phyloP scores from a whole-genome alignment of 2,888 invertebrate genomes.

The Pheosia gnoma region DNA sequence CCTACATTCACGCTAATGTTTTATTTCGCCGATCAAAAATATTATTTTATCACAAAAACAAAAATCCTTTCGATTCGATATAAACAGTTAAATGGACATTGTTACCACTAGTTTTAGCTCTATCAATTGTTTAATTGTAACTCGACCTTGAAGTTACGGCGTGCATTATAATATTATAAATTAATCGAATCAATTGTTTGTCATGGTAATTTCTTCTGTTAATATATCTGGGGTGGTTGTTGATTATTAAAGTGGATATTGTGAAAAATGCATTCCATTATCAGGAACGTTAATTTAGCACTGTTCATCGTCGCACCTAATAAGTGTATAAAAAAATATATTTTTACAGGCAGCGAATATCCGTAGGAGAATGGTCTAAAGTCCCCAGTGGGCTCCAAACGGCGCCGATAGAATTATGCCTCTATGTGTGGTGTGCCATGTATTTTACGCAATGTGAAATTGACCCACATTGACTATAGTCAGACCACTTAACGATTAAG shows the following conservation, averaged over 20 bases:
- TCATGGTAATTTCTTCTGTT: slow-evolving; percentile 60
- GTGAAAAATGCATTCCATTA: slow-evolving; percentile 81
- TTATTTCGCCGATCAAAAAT: slow-evolving; percentile 25
- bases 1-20: slow-evolving; percentile 25
- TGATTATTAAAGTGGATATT: slow-evolving; percentile 70
- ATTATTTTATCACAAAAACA: slow-evolving; percentile 33
- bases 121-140: slow-evolving; percentile 68
- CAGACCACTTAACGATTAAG: slow-evolving; percentile 64
- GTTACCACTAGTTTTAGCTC: slow-evolving; percentile 82
- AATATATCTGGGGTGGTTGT: slow-evolving; percentile 65
- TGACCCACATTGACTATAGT: slow-evolving; percentile 57
- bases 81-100: slow-evolving; percentile 71
- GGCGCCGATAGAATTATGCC: slow-evolving; percentile 1
- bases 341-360: slow-evolving; percentile 68
- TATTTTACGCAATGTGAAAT: slow-evolving; percentile 40
- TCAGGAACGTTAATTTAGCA: slow-evolving; percentile 70
- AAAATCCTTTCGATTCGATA: slow-evolving; percentile 55
- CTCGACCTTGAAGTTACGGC: slow-evolving; percentile 30
- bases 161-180: slow-evolving; percentile 44
- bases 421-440: slow-evolving; percentile 22
- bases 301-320: slow-evolving; percentile 77
- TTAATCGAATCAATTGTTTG: slow-evolving; percentile 54
- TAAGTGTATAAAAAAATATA: slow-evolving; percentile 65
- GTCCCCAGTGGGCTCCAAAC: slow-evolving; percentile 40
- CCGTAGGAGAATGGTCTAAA: slow-evolving; percentile 53